These are phyloP conservation scores for Colletes collaris DNA, from an alignment of 2,888 invertebrate genomes.

Conservation along the genomic window DNA sequence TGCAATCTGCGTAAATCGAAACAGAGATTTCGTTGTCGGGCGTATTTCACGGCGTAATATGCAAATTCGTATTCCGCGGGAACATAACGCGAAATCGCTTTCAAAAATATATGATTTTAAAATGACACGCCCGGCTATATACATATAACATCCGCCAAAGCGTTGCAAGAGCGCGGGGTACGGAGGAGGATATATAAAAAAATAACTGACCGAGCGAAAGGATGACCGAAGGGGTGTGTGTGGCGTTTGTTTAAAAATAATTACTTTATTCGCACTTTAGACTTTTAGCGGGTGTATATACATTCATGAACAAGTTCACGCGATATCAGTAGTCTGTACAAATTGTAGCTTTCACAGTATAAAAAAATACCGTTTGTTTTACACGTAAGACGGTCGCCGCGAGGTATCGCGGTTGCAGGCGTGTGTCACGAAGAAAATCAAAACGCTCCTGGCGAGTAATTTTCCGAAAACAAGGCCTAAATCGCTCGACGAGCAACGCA, in stretches of 20 bases:
- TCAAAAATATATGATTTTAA: conserved; percentile 51
- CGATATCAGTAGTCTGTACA: conserved; percentile 61
- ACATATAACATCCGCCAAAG: neutral
- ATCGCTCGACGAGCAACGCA: conserved; percentile 50
- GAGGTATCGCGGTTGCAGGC: conserved; percentile 2
- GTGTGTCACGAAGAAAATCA: neutral
- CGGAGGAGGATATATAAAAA: neutral
- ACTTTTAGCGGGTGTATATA: conserved; percentile 37
- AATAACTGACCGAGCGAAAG: neutral
- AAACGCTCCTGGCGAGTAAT: conserved; percentile 33
- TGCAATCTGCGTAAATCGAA: conserved; percentile 64
- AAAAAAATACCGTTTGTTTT: conserved; percentile 53
- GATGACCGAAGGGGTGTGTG: too few relatives aligned
- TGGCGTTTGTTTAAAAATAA: conserved; percentile 47
- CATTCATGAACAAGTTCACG: conserved; percentile 46
- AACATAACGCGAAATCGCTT: conserved; percentile 36
- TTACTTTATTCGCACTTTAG: conserved; percentile 57
- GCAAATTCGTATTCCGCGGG: conserved; percentile 62
- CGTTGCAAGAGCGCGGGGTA: too few relatives aligned
- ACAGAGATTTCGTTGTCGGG: conserved; percentile 51
- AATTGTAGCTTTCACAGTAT: conserved; percentile 52
- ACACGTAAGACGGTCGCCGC: conserved; percentile 19
- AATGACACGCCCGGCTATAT: conserved; percentile 25
- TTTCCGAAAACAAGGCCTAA: conserved; percentile 24
- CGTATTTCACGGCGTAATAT: conserved; percentile 61